phyloP scores from a whole-genome alignment of 1,140 invertebrate genomes.

The Metopolophium dirhodum region DNA sequence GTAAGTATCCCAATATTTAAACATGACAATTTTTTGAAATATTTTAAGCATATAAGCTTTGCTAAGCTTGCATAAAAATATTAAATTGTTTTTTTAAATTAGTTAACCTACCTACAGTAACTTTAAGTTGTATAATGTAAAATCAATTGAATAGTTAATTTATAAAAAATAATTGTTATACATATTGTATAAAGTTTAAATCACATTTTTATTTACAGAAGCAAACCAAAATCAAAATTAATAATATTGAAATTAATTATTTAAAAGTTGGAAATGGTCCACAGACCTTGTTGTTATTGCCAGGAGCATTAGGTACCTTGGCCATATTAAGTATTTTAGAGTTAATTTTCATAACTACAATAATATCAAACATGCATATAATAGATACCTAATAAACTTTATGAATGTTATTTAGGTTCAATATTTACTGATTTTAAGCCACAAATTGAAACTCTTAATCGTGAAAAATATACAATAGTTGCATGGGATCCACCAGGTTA shows the following conservation, averaged over 20 bases:
- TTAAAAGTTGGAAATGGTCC: constrained; percentile 74
- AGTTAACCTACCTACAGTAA: background rate
- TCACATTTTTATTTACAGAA: constrained; percentile 33
- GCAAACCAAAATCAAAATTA: constrained; percentile 67
- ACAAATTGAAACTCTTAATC: constrained; percentile 75
- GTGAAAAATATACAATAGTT: constrained; percentile 76
- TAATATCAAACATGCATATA: background rate
- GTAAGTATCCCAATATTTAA: background rate
- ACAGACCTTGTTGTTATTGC: constrained; percentile 75
- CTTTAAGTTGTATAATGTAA: background rate
- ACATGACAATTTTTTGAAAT: too few species aligned
- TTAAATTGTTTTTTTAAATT: too few species aligned
- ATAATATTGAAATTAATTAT: constrained; percentile 73
- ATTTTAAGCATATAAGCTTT: background rate
- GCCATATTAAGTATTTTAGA: background rate
- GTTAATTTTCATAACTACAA: background rate
- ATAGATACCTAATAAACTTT: background rate
- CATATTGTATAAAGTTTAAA: background rate
- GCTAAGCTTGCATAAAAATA: background rate
- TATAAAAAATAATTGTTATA: background rate
- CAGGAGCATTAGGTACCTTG: constrained; percentile 73
- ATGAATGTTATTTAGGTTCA: constrained; percentile 64
- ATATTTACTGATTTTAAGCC: constrained; percentile 83
- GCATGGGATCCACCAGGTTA: constrained; percentile 90
- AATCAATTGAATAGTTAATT: background rate